A percentile compares a stretch with the other conserved stretches of the same genome.
Evolutionary conservation across 2,797 vertebrate species (phyloP).

Genomic region (Sebastes cheni): DNA sequence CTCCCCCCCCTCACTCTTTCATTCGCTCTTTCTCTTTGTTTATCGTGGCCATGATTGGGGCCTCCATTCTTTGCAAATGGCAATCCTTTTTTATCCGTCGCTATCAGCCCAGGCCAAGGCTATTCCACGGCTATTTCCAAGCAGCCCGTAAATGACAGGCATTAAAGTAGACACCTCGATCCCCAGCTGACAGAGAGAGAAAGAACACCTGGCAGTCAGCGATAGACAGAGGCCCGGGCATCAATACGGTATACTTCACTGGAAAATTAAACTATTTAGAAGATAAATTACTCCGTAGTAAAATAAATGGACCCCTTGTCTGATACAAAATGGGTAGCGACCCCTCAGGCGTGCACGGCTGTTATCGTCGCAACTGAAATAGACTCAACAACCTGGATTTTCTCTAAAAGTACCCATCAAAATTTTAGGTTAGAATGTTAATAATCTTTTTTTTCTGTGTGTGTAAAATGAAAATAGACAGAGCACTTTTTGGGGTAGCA

Average conservation of each 20-base stretch:
- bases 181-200: conserved; percentile 44
- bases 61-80: conserved; percentile 59
- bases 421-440: background rate
- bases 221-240: conserved; percentile 36
- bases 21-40: conserved; percentile 58
- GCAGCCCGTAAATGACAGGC: conserved; percentile 71
- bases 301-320: background rate
- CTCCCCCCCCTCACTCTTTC: conserved; percentile 11
- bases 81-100: conserved; percentile 69
- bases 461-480: background rate
- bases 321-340: conserved; percentile 13
- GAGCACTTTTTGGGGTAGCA: background rate
- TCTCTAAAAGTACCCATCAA: background rate
- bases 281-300: conserved; percentile 48
- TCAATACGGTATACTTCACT: conserved; percentile 45
- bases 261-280: conserved; percentile 56
- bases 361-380: background rate
- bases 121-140: conserved; percentile 72
- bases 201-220: conserved; percentile 53
- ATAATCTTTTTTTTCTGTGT: background rate
- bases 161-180: conserved; percentile 73
- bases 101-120: conserved; percentile 72
- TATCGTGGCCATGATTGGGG: conserved; percentile 60
- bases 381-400: background rate
- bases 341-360: conserved; percentile 1